Percentiles rank a stretch among this genome's conserved stretches.
These are phyloP conservation scores for Mustela lutreola DNA, from an alignment of 2,113 vertebrate species.

Conservation along the genomic window DNA sequence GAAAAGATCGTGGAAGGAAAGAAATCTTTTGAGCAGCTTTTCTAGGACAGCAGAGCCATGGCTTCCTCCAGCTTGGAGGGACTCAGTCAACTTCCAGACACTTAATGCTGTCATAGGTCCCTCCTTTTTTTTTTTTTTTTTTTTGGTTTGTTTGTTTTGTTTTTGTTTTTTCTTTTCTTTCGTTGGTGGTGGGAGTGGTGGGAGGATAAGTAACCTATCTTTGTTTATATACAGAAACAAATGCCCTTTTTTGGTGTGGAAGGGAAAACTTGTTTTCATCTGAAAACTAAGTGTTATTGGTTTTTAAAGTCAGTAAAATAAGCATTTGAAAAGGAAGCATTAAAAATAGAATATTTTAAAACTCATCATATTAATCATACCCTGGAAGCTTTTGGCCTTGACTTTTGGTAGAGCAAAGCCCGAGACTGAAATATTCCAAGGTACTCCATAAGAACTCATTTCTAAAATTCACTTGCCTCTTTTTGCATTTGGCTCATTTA, in stretches of 20 bases:
- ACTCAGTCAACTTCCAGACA: neutral
- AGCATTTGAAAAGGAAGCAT: neutral
- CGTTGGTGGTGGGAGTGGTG: neutral
- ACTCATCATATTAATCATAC: neutral
- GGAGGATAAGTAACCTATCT: too few relatives aligned
- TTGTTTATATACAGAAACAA: neutral
- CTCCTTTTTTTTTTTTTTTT: too few relatives aligned
- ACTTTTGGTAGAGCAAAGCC: neutral
- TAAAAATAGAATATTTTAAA: constrained; percentile 19
- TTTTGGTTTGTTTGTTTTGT: neutral
- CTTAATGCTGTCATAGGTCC: fast-evolving
- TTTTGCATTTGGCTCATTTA: neutral
- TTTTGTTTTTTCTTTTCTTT: neutral
- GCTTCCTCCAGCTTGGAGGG: neutral
- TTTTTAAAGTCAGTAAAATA: constrained; percentile 10
- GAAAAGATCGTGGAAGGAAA: neutral
- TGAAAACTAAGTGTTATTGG: neutral
- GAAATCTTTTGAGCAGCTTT: neutral
- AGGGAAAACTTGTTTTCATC: neutral
- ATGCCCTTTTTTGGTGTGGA: neutral
- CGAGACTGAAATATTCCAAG: neutral
- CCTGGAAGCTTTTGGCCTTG: neutral
- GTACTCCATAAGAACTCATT: neutral
- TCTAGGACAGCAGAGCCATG: neutral
- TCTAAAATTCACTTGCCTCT: constrained; percentile 13